Base-by-base conservation (phyloP, 1,140 invertebrate genomes). In the Cyclina sinensis region DNA sequence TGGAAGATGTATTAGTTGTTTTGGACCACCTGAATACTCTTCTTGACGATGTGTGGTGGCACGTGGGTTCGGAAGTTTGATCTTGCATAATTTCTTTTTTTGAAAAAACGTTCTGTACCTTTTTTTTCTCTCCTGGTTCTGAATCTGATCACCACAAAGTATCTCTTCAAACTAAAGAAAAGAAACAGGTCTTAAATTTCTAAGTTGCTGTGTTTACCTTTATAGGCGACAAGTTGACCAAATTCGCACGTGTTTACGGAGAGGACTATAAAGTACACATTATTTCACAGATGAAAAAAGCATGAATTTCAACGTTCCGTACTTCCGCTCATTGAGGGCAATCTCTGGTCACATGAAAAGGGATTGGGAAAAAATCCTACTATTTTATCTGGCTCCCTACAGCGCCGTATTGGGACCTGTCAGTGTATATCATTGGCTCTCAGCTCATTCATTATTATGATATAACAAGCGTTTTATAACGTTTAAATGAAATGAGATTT, bases 261-360 rank as follows among this genome's bases (percentile, higher is more conserved):
- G 32, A 65, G 18, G 27, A 65, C 32, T 30, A 5, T 30, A 32
- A 32, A 30, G 9, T 65, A 21, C 32, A 37, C 16, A 70, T 12
- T 37, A 4, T 62, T 62, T 62, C 14, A 57, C 59, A 37, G n/a
- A 70, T 70, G 65, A 70, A 70, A 70, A 70, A 39, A 70, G 65
- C 65, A 32, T 70, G 65, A 70, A 70, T 39, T 35, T 70, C 30
- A 37, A 32, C n/a, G 2, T 3, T 11, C 65, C 65, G 65, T 37
- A 39, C 27, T 70, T 70, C 65, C 65, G 65, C 27, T 70, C 4
- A 7, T 14, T n/a, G 16, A 65, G 16, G 65, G 24, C 14, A 35
- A 37, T 70, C 65, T 4, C 7, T 35, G 14, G 65, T 30, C 35
- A 24, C 12, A 30, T 30, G 16, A 24, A 70, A 37, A 18, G 65